phyloP scores from a whole-genome alignment of 2,888 invertebrate species.

The Nysson spinosus region DNA sequence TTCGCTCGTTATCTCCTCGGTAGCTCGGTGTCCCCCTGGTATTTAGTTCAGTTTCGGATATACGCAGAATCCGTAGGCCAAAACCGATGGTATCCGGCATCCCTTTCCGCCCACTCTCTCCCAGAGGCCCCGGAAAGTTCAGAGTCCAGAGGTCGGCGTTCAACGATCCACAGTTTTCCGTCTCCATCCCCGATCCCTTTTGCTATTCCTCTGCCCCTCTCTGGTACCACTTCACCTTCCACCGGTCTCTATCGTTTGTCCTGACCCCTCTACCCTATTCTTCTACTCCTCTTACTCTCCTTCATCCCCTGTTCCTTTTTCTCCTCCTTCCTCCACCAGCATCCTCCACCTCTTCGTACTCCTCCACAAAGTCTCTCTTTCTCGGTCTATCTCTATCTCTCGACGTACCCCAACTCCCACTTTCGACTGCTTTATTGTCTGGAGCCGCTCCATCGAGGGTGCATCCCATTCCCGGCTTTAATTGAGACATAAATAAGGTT shows the following conservation, averaged over 20 bases:
- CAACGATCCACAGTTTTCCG: slow-evolving; percentile 75
- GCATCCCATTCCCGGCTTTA: slow-evolving; percentile 78
- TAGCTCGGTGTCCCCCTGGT: slow-evolving; percentile 65
- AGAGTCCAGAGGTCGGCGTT: slow-evolving; percentile 76
- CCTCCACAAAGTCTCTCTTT: slow-evolving; percentile 12
- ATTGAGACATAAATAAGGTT: slow-evolving; percentile 78
- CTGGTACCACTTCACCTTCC: slow-evolving; percentile 20
- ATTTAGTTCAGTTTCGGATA: slow-evolving; percentile 73
- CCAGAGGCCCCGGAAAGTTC: slow-evolving; percentile 54
- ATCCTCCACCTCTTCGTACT: slow-evolving; percentile 8
- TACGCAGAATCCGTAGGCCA: slow-evolving; percentile 65
- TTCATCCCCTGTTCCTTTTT: slow-evolving; percentile 14
- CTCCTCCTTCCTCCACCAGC: slow-evolving; percentile 2
- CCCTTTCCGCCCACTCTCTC: slow-evolving; percentile 28
- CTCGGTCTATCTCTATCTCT: slow-evolving; percentile 11
- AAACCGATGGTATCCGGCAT: slow-evolving; percentile 54
- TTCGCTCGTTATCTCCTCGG: slow-evolving; percentile 78
- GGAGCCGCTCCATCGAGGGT: slow-evolving; percentile 77
- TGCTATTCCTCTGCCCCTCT: slow-evolving; percentile 34
- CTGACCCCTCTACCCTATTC: slow-evolving; percentile 22
- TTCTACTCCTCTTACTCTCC: slow-evolving; percentile 32
- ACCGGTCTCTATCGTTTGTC: slow-evolving; percentile 17
- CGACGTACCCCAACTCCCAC: slow-evolving; percentile 46
- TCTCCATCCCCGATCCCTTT: slow-evolving; percentile 71
- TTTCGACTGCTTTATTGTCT: slow-evolving; percentile 76